phyloP scores from a whole-genome alignment of 1,140 invertebrate species.

The Pollicipes pollicipes region DNA sequence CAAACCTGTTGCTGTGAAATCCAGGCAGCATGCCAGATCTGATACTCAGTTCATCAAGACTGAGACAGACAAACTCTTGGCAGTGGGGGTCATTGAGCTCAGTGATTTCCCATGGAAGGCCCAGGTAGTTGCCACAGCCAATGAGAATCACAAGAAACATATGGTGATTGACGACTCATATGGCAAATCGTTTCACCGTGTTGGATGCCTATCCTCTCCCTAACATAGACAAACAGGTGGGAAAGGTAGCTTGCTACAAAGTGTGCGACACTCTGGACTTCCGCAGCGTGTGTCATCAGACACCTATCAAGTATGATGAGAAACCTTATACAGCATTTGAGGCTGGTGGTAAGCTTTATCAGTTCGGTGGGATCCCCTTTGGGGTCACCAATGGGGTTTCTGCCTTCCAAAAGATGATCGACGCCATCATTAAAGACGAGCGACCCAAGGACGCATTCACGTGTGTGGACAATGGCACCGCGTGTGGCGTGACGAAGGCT shows the following conservation, averaged over 20 bases:
- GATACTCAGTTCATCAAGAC: background rate
- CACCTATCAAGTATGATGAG: slow-evolving; percentile 15
- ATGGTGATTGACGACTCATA: slow-evolving; percentile 15
- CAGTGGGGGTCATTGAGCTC: slow-evolving; percentile 11
- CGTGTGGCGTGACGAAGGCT: background rate
- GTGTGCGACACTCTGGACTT: slow-evolving; percentile 1
- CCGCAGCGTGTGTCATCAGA: slow-evolving; percentile 20
- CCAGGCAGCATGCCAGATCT: background rate
- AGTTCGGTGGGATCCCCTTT: slow-evolving; percentile 18
- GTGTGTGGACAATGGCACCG: slow-evolving; percentile 10
- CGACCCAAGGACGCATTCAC: slow-evolving; percentile 2
- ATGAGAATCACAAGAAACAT: slow-evolving; percentile 10
- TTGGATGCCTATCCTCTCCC: slow-evolving; percentile 12
- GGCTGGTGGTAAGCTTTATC: slow-evolving; percentile 11
- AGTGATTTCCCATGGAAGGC: slow-evolving; percentile 12
- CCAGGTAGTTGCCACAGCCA: slow-evolving; percentile 8
- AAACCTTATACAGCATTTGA: slow-evolving; percentile 17
- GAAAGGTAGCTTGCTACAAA: background rate
- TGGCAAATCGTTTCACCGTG: slow-evolving; percentile 11
- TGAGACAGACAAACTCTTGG: background rate
- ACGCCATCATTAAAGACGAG: slow-evolving; percentile 5
- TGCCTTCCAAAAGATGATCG: slow-evolving; percentile 11
- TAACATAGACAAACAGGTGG: slow-evolving; percentile 8
- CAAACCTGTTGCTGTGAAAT: background rate
- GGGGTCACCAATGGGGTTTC: slow-evolving; percentile 18